phyloP scores from a whole-genome alignment of 2,113 vertebrate genomes.

The Hassar affinis region DNA sequence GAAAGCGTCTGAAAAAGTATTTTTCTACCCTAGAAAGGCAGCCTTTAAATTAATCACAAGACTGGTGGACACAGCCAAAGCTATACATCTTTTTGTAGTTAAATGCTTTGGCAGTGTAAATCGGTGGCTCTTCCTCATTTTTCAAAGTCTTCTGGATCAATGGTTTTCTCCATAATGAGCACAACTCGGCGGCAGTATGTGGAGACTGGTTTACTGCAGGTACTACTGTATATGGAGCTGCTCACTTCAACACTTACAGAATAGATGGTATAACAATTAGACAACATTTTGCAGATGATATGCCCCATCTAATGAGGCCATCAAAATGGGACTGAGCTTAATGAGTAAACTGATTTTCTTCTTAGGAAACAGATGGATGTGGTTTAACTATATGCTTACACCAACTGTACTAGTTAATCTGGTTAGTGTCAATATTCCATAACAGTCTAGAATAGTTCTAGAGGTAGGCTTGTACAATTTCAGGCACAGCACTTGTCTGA shows the following conservation, averaged over 20 bases:
- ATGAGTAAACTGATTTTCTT: background rate
- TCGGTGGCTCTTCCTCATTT: conserved; percentile 14
- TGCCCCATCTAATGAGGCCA: background rate
- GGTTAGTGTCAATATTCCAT: background rate
- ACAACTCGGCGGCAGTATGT: background rate
- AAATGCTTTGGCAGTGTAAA: background rate
- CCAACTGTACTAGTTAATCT: background rate
- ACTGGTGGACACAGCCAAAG: background rate
- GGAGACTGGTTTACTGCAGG: background rate
- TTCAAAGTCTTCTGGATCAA: conserved; percentile 11
- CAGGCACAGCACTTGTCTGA: background rate
- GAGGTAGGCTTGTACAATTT: background rate
- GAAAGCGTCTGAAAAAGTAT: background rate
- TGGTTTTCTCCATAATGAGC: conserved; percentile 5
- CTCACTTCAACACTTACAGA: background rate
- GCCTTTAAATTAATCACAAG: background rate
- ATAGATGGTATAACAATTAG: background rate
- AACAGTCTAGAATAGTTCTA: background rate
- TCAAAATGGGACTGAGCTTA: background rate
- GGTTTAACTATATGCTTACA: background rate
- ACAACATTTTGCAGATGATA: background rate
- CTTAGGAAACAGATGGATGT: background rate
- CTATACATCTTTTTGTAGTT: conserved; percentile 3
- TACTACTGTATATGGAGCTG: background rate
- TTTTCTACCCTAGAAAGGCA: background rate